Conservation (phyloP, 2,888 invertebrate genomes). For the Melanostoma scalare region DNA sequence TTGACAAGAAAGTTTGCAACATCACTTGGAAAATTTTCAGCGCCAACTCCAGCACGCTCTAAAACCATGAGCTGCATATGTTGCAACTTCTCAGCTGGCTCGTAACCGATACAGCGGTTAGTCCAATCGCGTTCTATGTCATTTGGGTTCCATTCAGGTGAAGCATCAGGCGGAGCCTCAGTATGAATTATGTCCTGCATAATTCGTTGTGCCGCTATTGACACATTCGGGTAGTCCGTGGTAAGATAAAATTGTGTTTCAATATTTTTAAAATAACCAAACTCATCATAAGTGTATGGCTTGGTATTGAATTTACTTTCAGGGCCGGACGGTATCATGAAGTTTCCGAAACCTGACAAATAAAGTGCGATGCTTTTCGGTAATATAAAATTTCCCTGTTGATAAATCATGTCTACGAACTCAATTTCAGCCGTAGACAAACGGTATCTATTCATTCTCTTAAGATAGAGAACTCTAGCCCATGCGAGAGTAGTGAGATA, state of each 20-base stretch:
- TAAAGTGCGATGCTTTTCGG: conserved; percentile 30
- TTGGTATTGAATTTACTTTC: conserved; percentile 46
- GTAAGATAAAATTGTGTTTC: conserved; percentile 1
- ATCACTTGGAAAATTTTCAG: conserved; percentile 23
- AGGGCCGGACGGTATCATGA: conserved; percentile 28
- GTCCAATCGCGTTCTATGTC: conserved; percentile 32
- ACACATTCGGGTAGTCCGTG: conserved; percentile 21
- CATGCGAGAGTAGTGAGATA: too few relatives aligned
- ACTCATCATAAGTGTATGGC: conserved; percentile 4
- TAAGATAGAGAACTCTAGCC: too few relatives aligned
- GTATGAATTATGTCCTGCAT: conserved; percentile 27
- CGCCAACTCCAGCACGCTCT: conserved; percentile 8
- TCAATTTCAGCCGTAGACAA: conserved; percentile 40
- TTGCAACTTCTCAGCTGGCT: conserved; percentile 8
- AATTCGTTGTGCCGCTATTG: conserved; percentile 24
- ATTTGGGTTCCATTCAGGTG: conserved; percentile 3
- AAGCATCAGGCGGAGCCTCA: not conserved
- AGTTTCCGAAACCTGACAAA: conserved; percentile 38
- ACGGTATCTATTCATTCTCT: too few relatives aligned
- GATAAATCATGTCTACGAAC: conserved; percentile 48
- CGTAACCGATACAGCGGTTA: conserved; percentile 37
- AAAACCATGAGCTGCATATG: conserved; percentile 13
- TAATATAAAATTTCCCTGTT: conserved; percentile 38
- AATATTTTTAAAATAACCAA: conserved; percentile 25
- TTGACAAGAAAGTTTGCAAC: conserved; percentile 22